phyloP scores from a whole-genome alignment of 2,888 invertebrate genomes.

The Mesoligia furuncula region DNA sequence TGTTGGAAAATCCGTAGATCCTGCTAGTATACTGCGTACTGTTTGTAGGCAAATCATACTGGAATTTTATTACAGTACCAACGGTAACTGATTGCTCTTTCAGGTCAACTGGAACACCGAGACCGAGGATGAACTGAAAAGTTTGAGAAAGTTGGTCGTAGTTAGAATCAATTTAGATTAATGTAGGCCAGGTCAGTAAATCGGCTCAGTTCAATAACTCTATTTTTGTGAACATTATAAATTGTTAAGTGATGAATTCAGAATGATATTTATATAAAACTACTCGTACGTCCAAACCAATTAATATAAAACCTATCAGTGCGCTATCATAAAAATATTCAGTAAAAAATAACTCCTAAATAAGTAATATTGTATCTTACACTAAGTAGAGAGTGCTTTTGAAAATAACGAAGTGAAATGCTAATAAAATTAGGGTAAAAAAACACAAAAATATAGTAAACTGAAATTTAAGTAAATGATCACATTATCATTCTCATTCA shows the following conservation, averaged over 20 bases:
- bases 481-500: conserved; percentile 16
- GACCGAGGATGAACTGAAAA: conserved; percentile 92
- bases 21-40: conserved; percentile 90
- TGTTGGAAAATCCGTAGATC: conserved; percentile 85
- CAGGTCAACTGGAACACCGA: conserved; percentile 92
- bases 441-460: conserved; percentile 18
- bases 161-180: conserved; percentile 44
- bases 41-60: conserved; percentile 92
- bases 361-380: neutral
- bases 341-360: neutral
- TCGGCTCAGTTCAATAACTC: neutral
- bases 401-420: conserved; percentile 10
- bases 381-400: neutral
- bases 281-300: neutral
- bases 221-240: neutral
- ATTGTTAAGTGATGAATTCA: neutral
- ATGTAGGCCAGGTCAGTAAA: conserved; percentile 40
- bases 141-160: conserved; percentile 49
- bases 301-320: neutral
- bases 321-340: neutral
- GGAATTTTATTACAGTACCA: conserved; percentile 92
- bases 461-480: neutral
- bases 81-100: conserved; percentile 91
- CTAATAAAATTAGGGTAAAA: conserved; percentile 2
- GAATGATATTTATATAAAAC: neutral